Evolutionary conservation across 2,113 vertebrate genomes (phyloP), one percentile per base, ranked within the genome.

Genomic region (Osmerus mordax): DNA sequence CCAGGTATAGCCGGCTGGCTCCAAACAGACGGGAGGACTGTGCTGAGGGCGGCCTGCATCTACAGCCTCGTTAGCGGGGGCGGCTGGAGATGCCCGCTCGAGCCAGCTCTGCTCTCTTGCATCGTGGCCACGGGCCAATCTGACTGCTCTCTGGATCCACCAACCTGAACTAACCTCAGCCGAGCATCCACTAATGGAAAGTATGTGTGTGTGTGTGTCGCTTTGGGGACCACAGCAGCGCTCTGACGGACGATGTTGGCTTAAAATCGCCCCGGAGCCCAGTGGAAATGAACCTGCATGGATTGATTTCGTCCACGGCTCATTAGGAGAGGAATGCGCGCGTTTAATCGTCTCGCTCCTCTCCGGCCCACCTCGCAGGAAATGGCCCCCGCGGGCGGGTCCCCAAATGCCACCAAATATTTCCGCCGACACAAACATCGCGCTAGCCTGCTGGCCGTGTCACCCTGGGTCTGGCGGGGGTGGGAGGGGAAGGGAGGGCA

Each of bases 391-490:
- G 36, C 88, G 89, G 89, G 87, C 85, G 88, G 87, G 87, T 90
- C 87, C 79, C 76, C 65, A 83, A 87, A 82, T 83, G 81, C 83
- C 78, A 84, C 81, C 88, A 91, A 90, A 90, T 91, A 91, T 91
- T 90, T 91, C 83, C 79, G 75, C 85, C 74, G 76, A 87, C 71
- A 66, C 78, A 89, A 88, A 87, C 84, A 85, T 78, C 81, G 79
- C 74, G 67, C 56, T 61, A 80, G 82, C 76, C 72, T 55, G 66
- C 76, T 56, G 64, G 83, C 78, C 65, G 78, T 65, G 55, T 65
- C 51, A 65, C 72, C 76, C 70, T 15, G 67, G 71, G 67, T 71
- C 77, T 69, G 78, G 78, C 68, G 13, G 41, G 55, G 54, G 66
- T 41, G 67, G 63, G 29, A 21, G 15, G 54, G 18, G 52, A 52